Evolutionary conservation across 2,797 vertebrate species (phyloP).

Genomic region (Acanthopagrus latus): DNA sequence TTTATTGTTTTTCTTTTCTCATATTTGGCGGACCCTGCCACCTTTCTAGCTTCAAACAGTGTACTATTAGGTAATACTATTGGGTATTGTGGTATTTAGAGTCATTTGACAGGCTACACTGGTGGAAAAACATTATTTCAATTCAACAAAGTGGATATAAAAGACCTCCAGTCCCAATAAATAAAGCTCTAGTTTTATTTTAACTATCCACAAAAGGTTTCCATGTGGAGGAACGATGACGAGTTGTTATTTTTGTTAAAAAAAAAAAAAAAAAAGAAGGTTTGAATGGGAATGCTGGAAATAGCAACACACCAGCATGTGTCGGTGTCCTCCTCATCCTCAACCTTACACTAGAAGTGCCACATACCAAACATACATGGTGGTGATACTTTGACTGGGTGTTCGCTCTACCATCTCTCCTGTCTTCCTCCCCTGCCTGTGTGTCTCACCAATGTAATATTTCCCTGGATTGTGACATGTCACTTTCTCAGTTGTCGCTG

Average conservation of each 20-base stretch:
- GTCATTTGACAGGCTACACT: not conserved
- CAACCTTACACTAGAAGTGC: too few species aligned
- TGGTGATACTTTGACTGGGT: not conserved
- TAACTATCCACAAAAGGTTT: too few species aligned
- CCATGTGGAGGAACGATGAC: too few species aligned
- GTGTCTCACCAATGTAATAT: not conserved
- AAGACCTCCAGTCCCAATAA: not conserved
- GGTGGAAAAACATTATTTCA: not conserved
- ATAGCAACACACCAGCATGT: not conserved
- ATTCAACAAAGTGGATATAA: not conserved
- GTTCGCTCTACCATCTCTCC: not conserved
- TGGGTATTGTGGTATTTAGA: not conserved
- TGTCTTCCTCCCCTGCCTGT: not conserved
- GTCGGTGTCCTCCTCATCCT: not conserved
- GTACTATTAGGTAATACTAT: too few species aligned
- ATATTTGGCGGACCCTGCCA: too few species aligned
- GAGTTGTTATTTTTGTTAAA: too few species aligned
- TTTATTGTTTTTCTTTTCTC: too few species aligned
- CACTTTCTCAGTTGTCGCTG: constrained; percentile 32
- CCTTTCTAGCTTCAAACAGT: too few species aligned
- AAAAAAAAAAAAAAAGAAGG: too few species aligned
- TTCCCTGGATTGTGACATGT: constrained; percentile 5
- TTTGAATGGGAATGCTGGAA: too few species aligned
- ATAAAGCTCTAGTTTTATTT: not conserved
- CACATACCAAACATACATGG: too few species aligned